Conservation (phyloP, 2,888 invertebrate species). For the Macrosiphum euphorbiae region DNA sequence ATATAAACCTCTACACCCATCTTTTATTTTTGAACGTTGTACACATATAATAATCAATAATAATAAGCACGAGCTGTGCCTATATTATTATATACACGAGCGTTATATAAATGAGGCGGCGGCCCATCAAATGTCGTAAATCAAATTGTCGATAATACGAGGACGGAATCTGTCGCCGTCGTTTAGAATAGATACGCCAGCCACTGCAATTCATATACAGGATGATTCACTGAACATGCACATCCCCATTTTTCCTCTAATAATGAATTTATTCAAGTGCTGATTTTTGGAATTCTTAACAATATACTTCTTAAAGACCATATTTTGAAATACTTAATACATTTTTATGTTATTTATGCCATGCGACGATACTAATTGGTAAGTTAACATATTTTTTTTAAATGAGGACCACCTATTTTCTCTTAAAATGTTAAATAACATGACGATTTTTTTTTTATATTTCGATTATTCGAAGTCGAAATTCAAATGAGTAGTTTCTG, state of each 20-base stretch:
- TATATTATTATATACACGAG: neutral
- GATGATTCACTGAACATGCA: neutral
- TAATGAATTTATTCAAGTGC: neutral
- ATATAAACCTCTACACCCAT: neutral
- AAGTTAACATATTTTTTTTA: neutral
- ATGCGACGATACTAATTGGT: neutral
- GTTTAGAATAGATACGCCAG: neutral
- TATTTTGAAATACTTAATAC: neutral
- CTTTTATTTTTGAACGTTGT: neutral
- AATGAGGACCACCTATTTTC: neutral
- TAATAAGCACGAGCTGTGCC: neutral
- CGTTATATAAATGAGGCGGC: neutral
- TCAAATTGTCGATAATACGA: constrained; percentile 47
- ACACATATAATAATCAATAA: neutral
- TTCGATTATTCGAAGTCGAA: neutral
- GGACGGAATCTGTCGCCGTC: neutral
- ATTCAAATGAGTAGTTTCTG: neutral
- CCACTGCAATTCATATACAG: constrained; percentile 16
- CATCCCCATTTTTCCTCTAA: neutral
- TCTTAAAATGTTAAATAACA: neutral
- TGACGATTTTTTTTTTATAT: neutral
- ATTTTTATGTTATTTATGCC: neutral
- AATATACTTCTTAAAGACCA: neutral
- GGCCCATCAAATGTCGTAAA: constrained; percentile 41
- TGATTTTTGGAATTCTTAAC: neutral